Conservation (phyloP, 2,113 vertebrate species). For the Charadrius vociferus region DNA sequence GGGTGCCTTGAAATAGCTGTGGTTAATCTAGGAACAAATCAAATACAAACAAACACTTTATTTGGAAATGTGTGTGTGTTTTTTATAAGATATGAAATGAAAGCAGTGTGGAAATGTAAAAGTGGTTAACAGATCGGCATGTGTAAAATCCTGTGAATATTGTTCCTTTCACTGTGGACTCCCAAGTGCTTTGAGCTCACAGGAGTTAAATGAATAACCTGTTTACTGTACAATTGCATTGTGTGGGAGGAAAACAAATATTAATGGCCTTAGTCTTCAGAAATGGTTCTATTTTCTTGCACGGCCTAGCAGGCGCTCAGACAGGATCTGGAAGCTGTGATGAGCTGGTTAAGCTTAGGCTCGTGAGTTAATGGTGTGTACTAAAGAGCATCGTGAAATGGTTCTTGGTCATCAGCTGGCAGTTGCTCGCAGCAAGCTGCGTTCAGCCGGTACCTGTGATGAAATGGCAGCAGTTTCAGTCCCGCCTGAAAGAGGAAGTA, state of each 20-base stretch:
- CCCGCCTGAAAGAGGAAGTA: slow-evolving; percentile 36
- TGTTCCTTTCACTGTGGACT: neutral
- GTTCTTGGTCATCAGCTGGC: neutral
- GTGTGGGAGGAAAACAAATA: too few species aligned
- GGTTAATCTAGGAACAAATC: neutral
- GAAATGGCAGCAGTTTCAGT: slow-evolving; percentile 22
- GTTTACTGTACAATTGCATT: neutral
- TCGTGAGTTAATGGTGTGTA: neutral
- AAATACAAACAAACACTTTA: neutral
- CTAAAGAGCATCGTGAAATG: neutral
- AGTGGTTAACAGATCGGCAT: neutral
- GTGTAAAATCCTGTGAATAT: neutral
- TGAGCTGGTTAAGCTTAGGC: neutral
- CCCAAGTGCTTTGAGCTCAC: neutral
- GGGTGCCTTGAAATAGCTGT: neutral
- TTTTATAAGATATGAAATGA: neutral
- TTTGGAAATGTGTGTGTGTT: neutral
- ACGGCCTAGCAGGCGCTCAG: neutral
- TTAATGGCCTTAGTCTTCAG: neutral
- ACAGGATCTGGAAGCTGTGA: neutral
- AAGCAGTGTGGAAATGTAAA: neutral
- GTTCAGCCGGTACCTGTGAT: neutral
- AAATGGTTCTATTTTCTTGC: neutral
- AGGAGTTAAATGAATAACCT: neutral
- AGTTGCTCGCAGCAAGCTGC: neutral